phyloP scores from a whole-genome alignment of 2,888 invertebrate genomes.

The Hirtodrosophila cameraria region DNA sequence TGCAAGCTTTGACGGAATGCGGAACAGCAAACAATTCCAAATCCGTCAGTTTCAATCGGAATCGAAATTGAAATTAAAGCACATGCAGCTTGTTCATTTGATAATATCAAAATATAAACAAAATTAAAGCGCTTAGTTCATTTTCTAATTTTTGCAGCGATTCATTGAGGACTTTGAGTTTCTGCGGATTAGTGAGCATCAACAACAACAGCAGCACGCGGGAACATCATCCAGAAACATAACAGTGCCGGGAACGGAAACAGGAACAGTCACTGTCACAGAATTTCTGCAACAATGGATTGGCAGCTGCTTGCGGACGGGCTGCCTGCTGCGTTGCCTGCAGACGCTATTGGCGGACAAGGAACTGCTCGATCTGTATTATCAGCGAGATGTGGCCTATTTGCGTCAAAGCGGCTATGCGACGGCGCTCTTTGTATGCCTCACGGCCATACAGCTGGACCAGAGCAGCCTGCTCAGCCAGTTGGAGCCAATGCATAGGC shows the following conservation, averaged over 20 bases:
- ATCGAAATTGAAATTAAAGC: too few species aligned
- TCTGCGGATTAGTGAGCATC: constrained; percentile 60
- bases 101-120: not conserved
- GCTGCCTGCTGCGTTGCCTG: constrained; percentile 84
- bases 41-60: too few species aligned
- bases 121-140: not conserved
- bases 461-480: constrained; percentile 87
- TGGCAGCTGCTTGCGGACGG: constrained; percentile 57
- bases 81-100: too few species aligned
- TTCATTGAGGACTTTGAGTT: constrained; percentile 79
- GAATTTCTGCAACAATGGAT: constrained; percentile 74
- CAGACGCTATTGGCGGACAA: constrained; percentile 87
- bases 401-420: constrained; percentile 86
- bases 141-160: constrained; percentile 37
- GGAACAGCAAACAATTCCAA: too few species aligned
- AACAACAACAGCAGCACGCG: constrained; percentile 36
- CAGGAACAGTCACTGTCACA: constrained; percentile 25
- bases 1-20: too few species aligned
- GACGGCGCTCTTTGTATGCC: constrained; percentile 87
- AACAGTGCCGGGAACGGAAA: not conserved
- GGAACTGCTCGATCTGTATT: constrained; percentile 86
- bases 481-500: constrained; percentile 85
- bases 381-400: constrained; percentile 86
- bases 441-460: constrained; percentile 87
- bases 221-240: not conserved